Evolutionary conservation across 2,888 invertebrate species (phyloP).

Genomic region (Drosophila testacea): DNA sequence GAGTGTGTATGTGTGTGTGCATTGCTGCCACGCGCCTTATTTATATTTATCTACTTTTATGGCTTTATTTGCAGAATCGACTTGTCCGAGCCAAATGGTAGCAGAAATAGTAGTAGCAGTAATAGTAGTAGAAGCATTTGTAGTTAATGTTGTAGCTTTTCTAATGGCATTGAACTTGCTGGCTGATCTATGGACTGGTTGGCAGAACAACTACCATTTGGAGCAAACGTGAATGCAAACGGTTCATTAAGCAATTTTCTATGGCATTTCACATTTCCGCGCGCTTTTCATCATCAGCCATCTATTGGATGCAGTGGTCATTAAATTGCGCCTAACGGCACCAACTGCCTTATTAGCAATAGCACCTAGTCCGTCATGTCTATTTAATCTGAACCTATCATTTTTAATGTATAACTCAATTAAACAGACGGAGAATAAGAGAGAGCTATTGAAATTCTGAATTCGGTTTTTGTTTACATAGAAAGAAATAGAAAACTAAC

Average conservation of each 20-base stretch:
- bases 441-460: conserved; percentile 1
- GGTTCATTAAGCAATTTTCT: conserved; percentile 77
- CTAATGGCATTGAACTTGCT: conserved; percentile 71
- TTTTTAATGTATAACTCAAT: conserved; percentile 6
- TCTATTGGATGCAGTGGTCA: conserved; percentile 20
- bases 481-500: background rate
- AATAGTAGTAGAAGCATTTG: conserved; percentile 3
- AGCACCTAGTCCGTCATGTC: conserved; percentile 25
- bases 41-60: conserved; percentile 53
- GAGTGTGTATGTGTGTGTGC: conserved; percentile 10
- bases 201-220: conserved; percentile 61
- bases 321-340: conserved; percentile 64
- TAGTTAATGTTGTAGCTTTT: conserved; percentile 25
- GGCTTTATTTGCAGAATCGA: conserved; percentile 17
- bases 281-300: conserved; percentile 57
- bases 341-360: conserved; percentile 55
- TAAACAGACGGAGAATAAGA: background rate
- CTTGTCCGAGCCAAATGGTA: conserved; percentile 8
- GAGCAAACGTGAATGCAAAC: conserved; percentile 62
- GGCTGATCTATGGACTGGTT: conserved; percentile 50
- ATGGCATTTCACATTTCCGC: conserved; percentile 68
- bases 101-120: conserved; percentile 1
- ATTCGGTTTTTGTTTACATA: background rate
- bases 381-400: conserved; percentile 28
- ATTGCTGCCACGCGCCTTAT: conserved; percentile 41